These are phyloP conservation scores for Fistularia commersonii DNA, from an alignment of 2,797 vertebrate species.

Conservation along the genomic window DNA sequence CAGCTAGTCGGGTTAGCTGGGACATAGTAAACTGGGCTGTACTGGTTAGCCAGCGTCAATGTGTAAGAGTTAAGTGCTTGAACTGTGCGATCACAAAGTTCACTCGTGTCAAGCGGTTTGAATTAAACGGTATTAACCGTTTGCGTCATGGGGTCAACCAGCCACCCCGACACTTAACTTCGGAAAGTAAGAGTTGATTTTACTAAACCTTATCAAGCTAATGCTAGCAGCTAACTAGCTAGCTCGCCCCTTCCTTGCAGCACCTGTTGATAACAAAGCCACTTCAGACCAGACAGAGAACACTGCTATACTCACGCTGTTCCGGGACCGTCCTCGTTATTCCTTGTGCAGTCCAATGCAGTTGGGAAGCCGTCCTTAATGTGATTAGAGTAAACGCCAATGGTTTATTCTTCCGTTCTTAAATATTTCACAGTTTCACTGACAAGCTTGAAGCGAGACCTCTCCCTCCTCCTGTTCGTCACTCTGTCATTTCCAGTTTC, in stretches of 20 bases:
- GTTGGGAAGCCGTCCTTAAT: too few relatives aligned
- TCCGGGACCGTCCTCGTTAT: neutral
- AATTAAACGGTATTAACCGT: neutral
- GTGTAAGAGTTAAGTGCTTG: neutral
- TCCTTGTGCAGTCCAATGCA: neutral
- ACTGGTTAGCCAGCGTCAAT: constrained; percentile 18
- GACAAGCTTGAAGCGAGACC: constrained; percentile 17
- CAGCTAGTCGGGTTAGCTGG: constrained; percentile 11
- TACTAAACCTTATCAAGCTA: constrained; percentile 25
- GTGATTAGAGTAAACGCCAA: too few relatives aligned
- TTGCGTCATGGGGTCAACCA: fast-evolving
- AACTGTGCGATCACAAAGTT: neutral
- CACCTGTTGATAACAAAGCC: constrained; percentile 74
- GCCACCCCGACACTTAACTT: neutral
- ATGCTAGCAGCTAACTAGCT: constrained; percentile 57
- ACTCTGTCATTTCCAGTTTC: constrained; percentile 50
- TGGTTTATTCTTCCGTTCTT: too few relatives aligned
- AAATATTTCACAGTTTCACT: constrained; percentile 16
- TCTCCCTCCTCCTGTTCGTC: constrained; percentile 13
- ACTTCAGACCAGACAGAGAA: constrained; percentile 22
- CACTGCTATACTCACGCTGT: constrained; percentile 41
- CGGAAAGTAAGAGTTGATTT: neutral
- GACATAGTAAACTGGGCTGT: neutral
- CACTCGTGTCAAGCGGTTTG: neutral
- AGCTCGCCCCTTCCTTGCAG: constrained; percentile 32